Base-by-base conservation (phyloP, 2,888 invertebrate genomes). In the Cyclophora albipunctata region DNA sequence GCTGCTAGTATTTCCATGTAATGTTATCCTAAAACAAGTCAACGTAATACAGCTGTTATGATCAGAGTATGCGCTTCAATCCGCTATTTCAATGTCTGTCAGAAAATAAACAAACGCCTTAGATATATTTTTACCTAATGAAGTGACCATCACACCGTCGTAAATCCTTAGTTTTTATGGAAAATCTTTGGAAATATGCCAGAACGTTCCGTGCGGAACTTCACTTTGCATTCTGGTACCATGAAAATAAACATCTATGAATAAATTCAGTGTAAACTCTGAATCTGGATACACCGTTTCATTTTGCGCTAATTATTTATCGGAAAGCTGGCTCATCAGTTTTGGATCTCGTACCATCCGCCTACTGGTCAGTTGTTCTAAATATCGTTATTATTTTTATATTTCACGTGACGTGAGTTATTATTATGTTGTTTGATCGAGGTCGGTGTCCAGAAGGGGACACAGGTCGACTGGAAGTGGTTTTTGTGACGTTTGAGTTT, bases 291-390 rank as follows among this genome's bases (percentile, higher is more conserved):
- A 66, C 64, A 55, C 37, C 54, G 61, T 64, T 68, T 67, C 69
- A 69, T 71, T 70, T 66, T 68, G 60, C 63, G 63, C 56, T 66
- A 34, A 43, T 53, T 59, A 54, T 42, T 57, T 48, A 52, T 48
- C 34, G 50, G 57, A 62, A 93, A 93, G 87, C 93, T 94, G 94
- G 94, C 94, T 90, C 94, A 94, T 85, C 94, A 94, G 90, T 94
- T 94, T 89, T 94, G 94, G 94, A 94, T 94, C 78, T 94, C 94
- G 57, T 94, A 93, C 87, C 93, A 94, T 89, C 94, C 94, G 73
- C 93, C 93, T 71, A 93, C 93, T 89, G 93, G 93, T 86, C 73
- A 85, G 76, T 59, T 20, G 20, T 20, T 20, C 20, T 20, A 20
- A 20, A 20, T 20, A 20, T 20, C 20, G 20, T 20, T 20, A 20